Evolutionary conservation across 2,888 invertebrate genomes (phyloP), one percentile per base, ranked within the genome.

Genomic region (Drosophila basisetae): DNA sequence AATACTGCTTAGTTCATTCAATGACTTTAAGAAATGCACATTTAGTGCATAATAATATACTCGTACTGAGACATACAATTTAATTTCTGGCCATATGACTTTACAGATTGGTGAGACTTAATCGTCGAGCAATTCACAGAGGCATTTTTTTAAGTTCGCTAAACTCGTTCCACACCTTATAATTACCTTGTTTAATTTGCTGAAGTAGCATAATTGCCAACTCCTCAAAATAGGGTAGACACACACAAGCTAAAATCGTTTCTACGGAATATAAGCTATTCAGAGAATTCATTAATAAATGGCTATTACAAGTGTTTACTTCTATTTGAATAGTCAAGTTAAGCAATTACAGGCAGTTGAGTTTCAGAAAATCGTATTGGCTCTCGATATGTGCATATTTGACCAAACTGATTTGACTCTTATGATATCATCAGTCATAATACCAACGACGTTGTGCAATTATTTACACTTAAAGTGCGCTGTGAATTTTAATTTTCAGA

Each of bases 401-500:
- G 5, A 11, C 1, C 43, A 43, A 43, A 22, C 43, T 43, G 43
- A 22, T 43, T 2, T 43, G n/a, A 11, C 11, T 2, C 11, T n/a
- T 43, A 11, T 1, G 43, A 39, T 9, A n/a, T n/a, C 43, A 43
- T 43, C n/a, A 43, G 43, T n/a, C 5, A 43, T 11, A 11, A 43
- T n/a, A 11, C n/a, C 43, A 43, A n/a, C n/a, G 41, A 41, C 11
- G n/a, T n/a, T 11, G 11, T 39, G 18, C 11, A 55, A 39, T 54
- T 25, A 31, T 4, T 13, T 43, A 25, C 22, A 33, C 22, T 43
- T 33, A 22, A 56, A 64, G 35, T 39, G 41, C 1, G n/a, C 1
- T n/a, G n/a, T 41, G 5, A 16, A 47, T 66, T 41, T 54, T 28
- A n/a, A 13, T 41, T 63, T 6, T 66, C 22, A 35, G 6, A 52